Conservation (phyloP, 2,113 vertebrate species). For the Electrona antarctica region DNA sequence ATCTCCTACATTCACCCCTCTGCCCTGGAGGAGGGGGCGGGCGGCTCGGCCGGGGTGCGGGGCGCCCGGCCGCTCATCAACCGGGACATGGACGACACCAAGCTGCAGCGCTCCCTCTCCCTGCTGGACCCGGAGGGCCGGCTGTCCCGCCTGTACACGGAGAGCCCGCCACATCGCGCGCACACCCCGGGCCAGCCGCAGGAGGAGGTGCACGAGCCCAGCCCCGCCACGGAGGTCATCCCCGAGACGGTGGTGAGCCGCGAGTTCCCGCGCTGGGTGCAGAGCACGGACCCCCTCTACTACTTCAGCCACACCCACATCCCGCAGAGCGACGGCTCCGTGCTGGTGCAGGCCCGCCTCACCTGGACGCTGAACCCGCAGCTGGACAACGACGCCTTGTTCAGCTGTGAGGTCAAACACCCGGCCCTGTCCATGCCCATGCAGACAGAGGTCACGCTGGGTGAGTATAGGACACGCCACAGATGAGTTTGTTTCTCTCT, state of each 20-base stretch:
- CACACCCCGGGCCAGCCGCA: conserved; percentile 72
- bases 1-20: conserved; percentile 84
- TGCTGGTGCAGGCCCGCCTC: conserved; percentile 92
- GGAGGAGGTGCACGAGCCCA: conserved; percentile 68
- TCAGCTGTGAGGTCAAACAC: conserved; percentile 99
- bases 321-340: conserved; percentile 92
- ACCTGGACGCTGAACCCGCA: conserved; percentile 97
- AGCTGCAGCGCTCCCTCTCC: conserved; percentile 89
- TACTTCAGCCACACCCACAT: conserved; percentile 89
- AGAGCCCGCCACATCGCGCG: conserved; percentile 69
- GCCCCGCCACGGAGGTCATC: conserved; percentile 85
- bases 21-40: conserved; percentile 51
- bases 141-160: conserved; percentile 74
- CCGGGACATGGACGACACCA: conserved; percentile 93
- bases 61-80: conserved; percentile 87
- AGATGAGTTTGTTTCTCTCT: conserved; percentile 4
- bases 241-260: conserved; percentile 96
- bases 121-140: conserved; percentile 81
- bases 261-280: conserved; percentile 96
- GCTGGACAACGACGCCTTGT: conserved; percentile 94
- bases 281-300: conserved; percentile 89
- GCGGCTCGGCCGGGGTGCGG: conserved; percentile 74
- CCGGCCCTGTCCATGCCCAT: conserved; percentile 97
- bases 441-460: conserved; percentile 93
- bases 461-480: conserved; percentile 75